Percentiles rank a stretch among this genome's conserved stretches.
phyloP scores from a whole-genome alignment of 2,113 vertebrate genomes.

The Cynoglossus semilaevis region DNA sequence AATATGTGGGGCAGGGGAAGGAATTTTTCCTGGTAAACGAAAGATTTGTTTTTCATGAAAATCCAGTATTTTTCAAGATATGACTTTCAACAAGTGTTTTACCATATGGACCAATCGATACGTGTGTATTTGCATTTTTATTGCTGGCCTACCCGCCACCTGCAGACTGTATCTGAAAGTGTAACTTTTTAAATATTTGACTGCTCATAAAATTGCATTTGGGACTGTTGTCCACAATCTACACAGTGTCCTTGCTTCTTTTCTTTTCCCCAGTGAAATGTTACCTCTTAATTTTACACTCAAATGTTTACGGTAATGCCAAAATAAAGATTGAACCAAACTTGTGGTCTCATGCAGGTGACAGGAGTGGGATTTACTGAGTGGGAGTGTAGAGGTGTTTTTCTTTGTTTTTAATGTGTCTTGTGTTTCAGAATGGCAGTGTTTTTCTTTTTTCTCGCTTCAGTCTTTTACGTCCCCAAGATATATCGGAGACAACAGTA shows the following conservation, averaged over 20 bases:
- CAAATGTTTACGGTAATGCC: not conserved
- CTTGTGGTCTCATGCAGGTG: not conserved
- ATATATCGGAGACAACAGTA: not conserved
- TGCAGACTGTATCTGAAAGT: constrained; percentile 17
- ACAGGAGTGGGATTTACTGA: not conserved
- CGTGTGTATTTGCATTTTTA: not conserved
- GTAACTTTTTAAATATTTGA: constrained; percentile 6
- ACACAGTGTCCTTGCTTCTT: constrained; percentile 4
- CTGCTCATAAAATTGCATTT: constrained; percentile 8
- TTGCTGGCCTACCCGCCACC: not conserved
- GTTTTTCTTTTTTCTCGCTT: not conserved
- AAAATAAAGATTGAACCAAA: not conserved
- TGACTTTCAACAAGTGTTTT: constrained; percentile 4
- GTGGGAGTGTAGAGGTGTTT: no score
- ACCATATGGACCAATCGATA: not conserved
- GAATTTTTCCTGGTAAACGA: no score
- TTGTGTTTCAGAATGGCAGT: not conserved
- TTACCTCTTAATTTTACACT: not conserved
- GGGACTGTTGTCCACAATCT: constrained; percentile 12
- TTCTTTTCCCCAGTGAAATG: constrained; percentile 5
- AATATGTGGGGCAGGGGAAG: no score
- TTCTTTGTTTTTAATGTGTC: no score
- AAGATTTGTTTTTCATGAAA: no score
- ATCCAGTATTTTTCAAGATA: no score
- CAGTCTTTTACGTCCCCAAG: not conserved